phyloP scores from a whole-genome alignment of 2,113 vertebrate genomes.

The Larimichthys crocea region DNA sequence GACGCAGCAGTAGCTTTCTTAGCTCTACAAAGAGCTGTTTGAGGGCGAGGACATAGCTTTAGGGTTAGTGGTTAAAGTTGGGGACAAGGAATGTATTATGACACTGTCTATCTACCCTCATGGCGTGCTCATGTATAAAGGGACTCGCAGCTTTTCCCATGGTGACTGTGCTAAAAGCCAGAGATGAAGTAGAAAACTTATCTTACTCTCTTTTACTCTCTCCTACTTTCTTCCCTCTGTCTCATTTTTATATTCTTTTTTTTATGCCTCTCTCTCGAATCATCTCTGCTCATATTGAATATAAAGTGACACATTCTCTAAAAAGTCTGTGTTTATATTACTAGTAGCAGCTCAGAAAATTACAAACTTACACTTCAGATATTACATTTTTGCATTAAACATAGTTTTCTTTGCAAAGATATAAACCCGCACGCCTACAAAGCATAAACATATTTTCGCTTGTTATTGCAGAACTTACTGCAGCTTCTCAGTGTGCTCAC shows the following conservation, averaged over 20 bases:
- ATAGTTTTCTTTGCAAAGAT: not conserved
- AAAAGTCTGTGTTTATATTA: not conserved
- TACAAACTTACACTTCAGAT: not conserved
- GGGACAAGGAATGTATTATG: not conserved
- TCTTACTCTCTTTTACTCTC: not conserved
- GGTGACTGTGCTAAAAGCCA: constrained; percentile 8
- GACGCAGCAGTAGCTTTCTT: not conserved
- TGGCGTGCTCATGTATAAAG: not conserved
- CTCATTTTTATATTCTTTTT: not conserved
- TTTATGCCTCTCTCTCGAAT: not conserved
- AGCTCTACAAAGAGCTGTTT: not conserved
- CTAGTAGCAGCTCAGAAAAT: not conserved
- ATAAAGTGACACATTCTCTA: not conserved
- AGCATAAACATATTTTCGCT: not conserved
- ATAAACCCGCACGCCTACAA: not conserved
- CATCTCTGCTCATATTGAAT: not conserved
- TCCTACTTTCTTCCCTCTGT: not conserved
- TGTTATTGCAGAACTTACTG: not conserved
- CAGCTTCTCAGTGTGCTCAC: not conserved
- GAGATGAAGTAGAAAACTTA: constrained; percentile 21
- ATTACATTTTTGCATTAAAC: not conserved
- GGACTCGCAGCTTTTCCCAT: constrained; percentile 27
- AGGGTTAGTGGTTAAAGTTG: not conserved
- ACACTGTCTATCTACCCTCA: not conserved
- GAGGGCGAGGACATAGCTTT: not conserved